Conservation (phyloP, 2,888 invertebrate genomes). For the Melinaea marsaeus region DNA sequence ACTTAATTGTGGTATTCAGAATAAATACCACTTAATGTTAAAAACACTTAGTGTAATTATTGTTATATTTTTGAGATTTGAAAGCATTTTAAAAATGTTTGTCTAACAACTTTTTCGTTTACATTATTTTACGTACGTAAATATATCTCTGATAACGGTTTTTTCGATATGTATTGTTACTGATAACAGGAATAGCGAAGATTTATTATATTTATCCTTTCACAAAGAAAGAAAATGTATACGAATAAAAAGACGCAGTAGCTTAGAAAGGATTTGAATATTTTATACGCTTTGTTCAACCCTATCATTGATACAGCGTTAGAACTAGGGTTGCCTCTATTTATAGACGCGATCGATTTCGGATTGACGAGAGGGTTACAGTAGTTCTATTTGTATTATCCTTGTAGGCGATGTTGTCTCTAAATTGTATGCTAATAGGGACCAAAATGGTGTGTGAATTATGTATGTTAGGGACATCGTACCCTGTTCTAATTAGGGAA, state of each 20-base stretch:
- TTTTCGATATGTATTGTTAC: too few species aligned
- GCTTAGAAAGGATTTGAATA: constrained; percentile 15
- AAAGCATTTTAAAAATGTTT: too few species aligned
- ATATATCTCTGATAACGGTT: too few species aligned
- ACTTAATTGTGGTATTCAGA: not conserved
- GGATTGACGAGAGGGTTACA: constrained; percentile 3
- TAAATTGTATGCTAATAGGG: constrained; percentile 6
- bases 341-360: constrained; percentile 28
- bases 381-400: not conserved
- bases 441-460: not conserved
- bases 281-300: constrained; percentile 16
- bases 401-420: not conserved
- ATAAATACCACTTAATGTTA: too few species aligned
- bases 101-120: too few species aligned
- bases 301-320: constrained; percentile 21
- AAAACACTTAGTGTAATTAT: too few species aligned
- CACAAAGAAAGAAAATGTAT: not conserved
- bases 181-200: too few species aligned
- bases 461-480: not conserved
- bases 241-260: constrained; percentile 12
- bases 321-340: constrained; percentile 21
- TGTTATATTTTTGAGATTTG: too few species aligned
- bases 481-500: not conserved
- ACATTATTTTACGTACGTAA: too few species aligned
- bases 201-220: too few species aligned